A percentile compares a stretch with the other conserved stretches of the same genome.
These are phyloP conservation scores for Tragopan temminckii DNA, from an alignment of 2,797 vertebrate genomes.

Conservation along the genomic window DNA sequence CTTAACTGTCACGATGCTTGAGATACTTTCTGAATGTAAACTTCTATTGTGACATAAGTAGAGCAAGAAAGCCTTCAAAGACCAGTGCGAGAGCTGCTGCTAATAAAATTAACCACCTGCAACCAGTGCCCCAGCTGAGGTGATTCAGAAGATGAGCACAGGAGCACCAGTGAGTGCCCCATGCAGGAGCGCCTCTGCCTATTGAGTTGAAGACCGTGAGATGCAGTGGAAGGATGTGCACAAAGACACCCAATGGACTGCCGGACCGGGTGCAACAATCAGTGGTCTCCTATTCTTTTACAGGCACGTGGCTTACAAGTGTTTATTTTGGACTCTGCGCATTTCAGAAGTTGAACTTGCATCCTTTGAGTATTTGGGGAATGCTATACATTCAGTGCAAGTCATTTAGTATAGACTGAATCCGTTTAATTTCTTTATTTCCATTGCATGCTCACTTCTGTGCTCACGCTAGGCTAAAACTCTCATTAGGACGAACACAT, in stretches of 20 bases:
- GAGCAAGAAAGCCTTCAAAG: not conserved
- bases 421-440: no score
- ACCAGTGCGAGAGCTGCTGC: rapidly evolving
- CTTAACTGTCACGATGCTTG: not conserved
- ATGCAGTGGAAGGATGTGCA: not conserved
- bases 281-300: rapidly evolving
- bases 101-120: not conserved
- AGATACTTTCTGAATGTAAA: not conserved
- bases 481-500: no score
- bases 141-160: not conserved
- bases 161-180: rapidly evolving
- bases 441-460: rapidly evolving
- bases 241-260: no score
- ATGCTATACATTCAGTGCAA: rapidly evolving
- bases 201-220: rapidly evolving
- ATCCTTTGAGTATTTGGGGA: not conserved
- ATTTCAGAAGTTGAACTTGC: not conserved
- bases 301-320: not conserved
- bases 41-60: not conserved
- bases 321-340: not conserved
- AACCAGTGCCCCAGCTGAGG: rapidly evolving
- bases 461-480: rapidly evolving
- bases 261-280: not conserved
- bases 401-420: not conserved
- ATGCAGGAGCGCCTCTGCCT: no score